Evolutionary conservation across 1,140 invertebrate genomes (phyloP), one percentile per base, ranked within the genome.

Genomic region (Lepidurus couesii): DNA sequence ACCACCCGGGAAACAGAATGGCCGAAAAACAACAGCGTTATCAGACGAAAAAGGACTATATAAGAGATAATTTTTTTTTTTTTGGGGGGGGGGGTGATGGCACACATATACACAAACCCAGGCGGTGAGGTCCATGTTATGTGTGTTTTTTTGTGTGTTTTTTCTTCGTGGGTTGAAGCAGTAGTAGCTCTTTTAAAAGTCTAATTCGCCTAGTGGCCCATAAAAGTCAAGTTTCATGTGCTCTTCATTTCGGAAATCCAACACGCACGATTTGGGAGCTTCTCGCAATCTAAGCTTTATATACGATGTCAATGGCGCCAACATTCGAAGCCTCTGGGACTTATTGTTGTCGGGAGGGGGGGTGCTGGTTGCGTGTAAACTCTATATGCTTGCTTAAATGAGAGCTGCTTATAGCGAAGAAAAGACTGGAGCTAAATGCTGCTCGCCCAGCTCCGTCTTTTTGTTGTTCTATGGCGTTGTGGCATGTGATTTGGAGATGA

Each of bases 121-220:
- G 21, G 53, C 8, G 53, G 53, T 65, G 21, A 65, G 53, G n/a
- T 65, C 16, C 53, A 21, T 21, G 53, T 65, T 34, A 34, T 34
- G 34, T 34, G 4, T 34, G 26, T n/a, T n/a, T n/a, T n/a, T n/a
- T n/a, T 34, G 4, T 4, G 34, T 34, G 34, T 4, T 34, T 34
- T 34, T 4, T 65, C 9, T 65, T 21, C 53, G 21, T 21, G 53
- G 16, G 53, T 65, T 65, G 53, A 21, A 65, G 53, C 53, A 65
- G 53, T 65, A 65, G 53, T 65, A 65, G 53, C 53, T 65, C 53
- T 65, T 65, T 65, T 65, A 65, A 65, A 65, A 65, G 53, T 65
- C 53, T 65, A 65, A 65, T 65, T 65, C 53, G 53, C 53, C 53
- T 65, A 21, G 53, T 65, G 53, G 53, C 53, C 21, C 53, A 65